Percentiles rank a stretch among this genome's conserved stretches.
Conservation (phyloP, 2,888 invertebrate species). For the Acronicta leporina region DNA sequence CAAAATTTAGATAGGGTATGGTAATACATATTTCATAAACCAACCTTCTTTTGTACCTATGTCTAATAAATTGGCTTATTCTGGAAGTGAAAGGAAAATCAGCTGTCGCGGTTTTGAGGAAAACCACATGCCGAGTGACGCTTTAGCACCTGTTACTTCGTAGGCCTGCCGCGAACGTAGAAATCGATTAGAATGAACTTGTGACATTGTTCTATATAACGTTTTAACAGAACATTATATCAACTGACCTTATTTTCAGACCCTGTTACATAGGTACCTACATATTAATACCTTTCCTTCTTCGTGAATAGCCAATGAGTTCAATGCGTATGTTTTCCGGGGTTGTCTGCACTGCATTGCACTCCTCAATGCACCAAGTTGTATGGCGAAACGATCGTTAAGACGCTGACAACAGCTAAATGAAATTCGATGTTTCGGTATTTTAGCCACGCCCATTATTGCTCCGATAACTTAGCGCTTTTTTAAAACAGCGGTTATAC, state of each 20-base stretch:
- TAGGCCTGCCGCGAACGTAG: constrained; percentile 22
- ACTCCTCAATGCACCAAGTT: constrained; percentile 21
- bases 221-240: background rate
- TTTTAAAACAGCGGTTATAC: too few species aligned
- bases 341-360: constrained; percentile 15
- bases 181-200: constrained; percentile 36
- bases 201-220: constrained; percentile 3
- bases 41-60: constrained; percentile 28
- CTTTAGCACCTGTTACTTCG: constrained; percentile 50
- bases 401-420: too few species aligned
- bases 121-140: constrained; percentile 37
- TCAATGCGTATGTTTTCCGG: constrained; percentile 34
- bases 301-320: constrained; percentile 20
- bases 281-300: background rate
- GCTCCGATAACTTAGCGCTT: too few species aligned
- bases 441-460: too few species aligned
- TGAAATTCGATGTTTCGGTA: too few species aligned
- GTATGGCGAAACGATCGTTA: constrained; percentile 34
- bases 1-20: constrained; percentile 8
- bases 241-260: background rate
- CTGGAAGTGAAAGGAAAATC: constrained; percentile 28
- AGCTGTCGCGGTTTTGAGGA: constrained; percentile 35
- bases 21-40: constrained; percentile 24
- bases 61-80: constrained; percentile 10
- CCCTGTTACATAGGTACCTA: constrained; percentile 3